Percentiles rank a stretch among this genome's conserved stretches.
These are phyloP conservation scores for Conistra vaccinii DNA, from an alignment of 2,888 invertebrate genomes.

Conservation along the genomic window DNA sequence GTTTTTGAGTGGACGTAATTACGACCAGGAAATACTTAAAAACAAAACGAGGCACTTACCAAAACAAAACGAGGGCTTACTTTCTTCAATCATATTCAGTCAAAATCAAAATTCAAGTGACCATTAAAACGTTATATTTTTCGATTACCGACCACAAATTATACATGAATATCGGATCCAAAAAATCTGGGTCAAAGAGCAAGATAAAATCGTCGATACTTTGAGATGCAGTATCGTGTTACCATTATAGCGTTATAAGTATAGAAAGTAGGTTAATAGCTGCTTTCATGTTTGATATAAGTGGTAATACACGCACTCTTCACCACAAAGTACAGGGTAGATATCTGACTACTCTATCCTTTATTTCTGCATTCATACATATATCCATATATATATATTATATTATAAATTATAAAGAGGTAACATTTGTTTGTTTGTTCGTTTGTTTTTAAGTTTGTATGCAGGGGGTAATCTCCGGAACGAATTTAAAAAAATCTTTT, in stretches of 20 bases:
- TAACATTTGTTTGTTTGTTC: too few relatives aligned
- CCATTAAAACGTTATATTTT: slow-evolving; percentile 37
- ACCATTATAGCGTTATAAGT: slow-evolving; percentile 66
- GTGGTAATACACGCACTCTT: slow-evolving; percentile 46
- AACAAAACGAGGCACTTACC: background rate
- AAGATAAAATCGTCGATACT: slow-evolving; percentile 76
- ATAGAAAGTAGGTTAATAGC: slow-evolving; percentile 66
- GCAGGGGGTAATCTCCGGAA: too few relatives aligned
- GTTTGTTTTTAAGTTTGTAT: too few relatives aligned
- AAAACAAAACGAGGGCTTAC: background rate
- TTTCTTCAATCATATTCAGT: background rate
- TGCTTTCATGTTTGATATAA: slow-evolving; percentile 59
- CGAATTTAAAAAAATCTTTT: too few relatives aligned
- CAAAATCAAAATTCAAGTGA: slow-evolving; percentile 18
- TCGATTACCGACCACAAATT: slow-evolving; percentile 27
- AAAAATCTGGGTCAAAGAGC: slow-evolving; percentile 72
- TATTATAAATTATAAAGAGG: too few relatives aligned
- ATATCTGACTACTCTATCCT: slow-evolving; percentile 27
- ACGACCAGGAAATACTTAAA: background rate
- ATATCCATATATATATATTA: background rate
- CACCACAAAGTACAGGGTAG: slow-evolving; percentile 14
- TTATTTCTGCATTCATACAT: background rate
- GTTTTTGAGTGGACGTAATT: background rate
- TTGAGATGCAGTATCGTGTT: slow-evolving; percentile 71
- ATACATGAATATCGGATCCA: slow-evolving; percentile 38